These are phyloP conservation scores for Propithecus deckenii DNA, from an alignment of 2,797 vertebrate genomes.

Conservation along the genomic window DNA sequence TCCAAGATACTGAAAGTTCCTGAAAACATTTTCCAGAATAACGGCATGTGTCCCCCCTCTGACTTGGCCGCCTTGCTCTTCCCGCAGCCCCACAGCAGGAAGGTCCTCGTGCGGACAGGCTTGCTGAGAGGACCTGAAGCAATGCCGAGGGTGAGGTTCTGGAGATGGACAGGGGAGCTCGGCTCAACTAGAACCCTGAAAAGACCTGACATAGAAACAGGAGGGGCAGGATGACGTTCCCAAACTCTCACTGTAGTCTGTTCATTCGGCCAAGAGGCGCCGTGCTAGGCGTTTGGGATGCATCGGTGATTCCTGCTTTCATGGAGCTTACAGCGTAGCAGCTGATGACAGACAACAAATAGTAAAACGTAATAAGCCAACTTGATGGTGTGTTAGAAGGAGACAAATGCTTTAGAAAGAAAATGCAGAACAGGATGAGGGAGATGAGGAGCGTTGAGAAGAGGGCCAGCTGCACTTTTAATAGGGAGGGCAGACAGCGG, in stretches of 20 bases:
- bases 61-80: not conserved
- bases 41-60: not conserved
- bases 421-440: not conserved
- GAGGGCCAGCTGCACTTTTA: not conserved
- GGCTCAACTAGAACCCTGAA: not conserved
- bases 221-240: not conserved
- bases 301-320: not conserved
- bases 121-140: not conserved
- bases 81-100: not conserved
- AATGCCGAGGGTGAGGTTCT: not conserved
- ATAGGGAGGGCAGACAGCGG: not conserved
- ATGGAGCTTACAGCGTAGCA: not conserved
- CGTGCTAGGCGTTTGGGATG: too few species aligned
- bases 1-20: not conserved
- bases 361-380: not conserved
- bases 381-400: not conserved
- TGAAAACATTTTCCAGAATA: not conserved
- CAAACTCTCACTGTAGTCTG: not conserved
- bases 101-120: not conserved
- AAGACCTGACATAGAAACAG: accelerated
- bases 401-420: not conserved
- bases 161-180: not conserved
- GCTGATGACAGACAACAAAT: not conserved
- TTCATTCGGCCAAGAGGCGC: not conserved
- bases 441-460: not conserved